phyloP scores from a whole-genome alignment of 2,797 vertebrate species.

The Coreius guichenoti region DNA sequence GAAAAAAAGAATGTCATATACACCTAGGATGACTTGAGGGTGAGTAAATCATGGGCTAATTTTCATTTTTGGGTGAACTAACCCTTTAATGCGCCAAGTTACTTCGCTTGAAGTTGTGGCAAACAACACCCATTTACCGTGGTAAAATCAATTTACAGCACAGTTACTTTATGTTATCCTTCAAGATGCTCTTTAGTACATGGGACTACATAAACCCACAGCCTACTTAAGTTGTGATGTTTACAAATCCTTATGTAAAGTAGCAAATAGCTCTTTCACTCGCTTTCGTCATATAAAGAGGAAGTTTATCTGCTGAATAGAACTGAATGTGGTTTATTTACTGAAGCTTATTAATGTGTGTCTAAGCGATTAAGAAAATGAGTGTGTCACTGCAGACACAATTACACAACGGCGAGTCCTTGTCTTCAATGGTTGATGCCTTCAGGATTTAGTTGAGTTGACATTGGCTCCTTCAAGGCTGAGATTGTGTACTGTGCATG shows the following conservation, averaged over 20 bases:
- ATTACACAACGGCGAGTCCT: slow-evolving; percentile 50
- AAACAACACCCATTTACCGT: not conserved
- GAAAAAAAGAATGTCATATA: too few relatives aligned
- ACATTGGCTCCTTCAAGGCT: slow-evolving; percentile 75
- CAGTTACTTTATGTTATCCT: slow-evolving; percentile 6
- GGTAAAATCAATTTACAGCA: not conserved
- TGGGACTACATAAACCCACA: slow-evolving; percentile 24
- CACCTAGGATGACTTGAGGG: too few relatives aligned
- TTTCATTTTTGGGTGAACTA: too few relatives aligned
- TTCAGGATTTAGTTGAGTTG: slow-evolving; percentile 64
- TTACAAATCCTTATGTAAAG: slow-evolving; percentile 50
- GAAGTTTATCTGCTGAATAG: not conserved
- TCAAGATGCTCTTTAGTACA: slow-evolving; percentile 25
- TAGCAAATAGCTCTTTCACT: slow-evolving; percentile 39
- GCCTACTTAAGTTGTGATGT: slow-evolving; percentile 34
- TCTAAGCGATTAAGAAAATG: slow-evolving; percentile 56
- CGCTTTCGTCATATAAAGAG: slow-evolving; percentile 20
- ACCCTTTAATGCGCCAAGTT: not conserved
- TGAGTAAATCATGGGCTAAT: too few relatives aligned
- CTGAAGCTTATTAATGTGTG: slow-evolving; percentile 58
- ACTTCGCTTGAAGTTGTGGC: not conserved
- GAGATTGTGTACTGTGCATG: slow-evolving; percentile 69
- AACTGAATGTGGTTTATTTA: slow-evolving; percentile 42
- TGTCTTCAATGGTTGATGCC: slow-evolving; percentile 53
- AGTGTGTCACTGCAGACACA: slow-evolving; percentile 30